Base-by-base conservation (phyloP, 2,797 vertebrate genomes). In the Amniataba percoides region DNA sequence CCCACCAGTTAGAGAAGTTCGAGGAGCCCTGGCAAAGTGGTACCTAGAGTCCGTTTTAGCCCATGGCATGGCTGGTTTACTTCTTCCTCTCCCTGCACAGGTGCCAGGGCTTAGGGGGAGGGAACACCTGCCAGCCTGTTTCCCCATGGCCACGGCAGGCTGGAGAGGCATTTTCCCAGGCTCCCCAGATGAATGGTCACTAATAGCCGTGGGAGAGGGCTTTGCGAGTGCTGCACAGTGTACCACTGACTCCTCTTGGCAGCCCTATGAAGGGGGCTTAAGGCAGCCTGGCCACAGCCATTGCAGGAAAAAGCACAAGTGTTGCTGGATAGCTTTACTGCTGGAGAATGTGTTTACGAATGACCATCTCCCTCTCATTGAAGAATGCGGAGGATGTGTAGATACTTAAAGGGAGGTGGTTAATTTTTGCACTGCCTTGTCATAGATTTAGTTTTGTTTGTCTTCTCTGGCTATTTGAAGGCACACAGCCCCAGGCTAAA, bases 151-250 rank as follows among this genome's bases (percentile, higher is more conserved):
- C 96, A 92, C 87, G 87, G 88, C 93, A 92, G 88, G 92, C 95
- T 95, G 91, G 84, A 87, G 91, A 96, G 95, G 95, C 94, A 92
- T 96, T 97, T 97, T 97, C 95, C 96, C 96, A 97, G 97, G 96
- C 95, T 96, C 96, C 94, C 92, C 93, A 95, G 90, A 89, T 95
- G 94, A 95, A 94, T 92, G 94, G 94, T 95, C 94, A 93, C 67
- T 93, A 95, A 95, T 92, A 95, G 95, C 95, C 93, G 92, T 95
- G 96, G 95, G 96, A 97, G 95, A 96, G 92, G 93, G 93, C 95
- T 96, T 96, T 95, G 94, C 91, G 84, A 90, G 90, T 89, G 80
- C 93, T 95, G 86, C 88, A 73, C 64, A 65, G 93, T 77, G 88
- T 93, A 93, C 95, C 95, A 90, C 95, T 95, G 94, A 95, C 91